These are phyloP conservation scores for Lochmaea crataegi DNA, from an alignment of 2,888 invertebrate genomes.

Conservation along the genomic window DNA sequence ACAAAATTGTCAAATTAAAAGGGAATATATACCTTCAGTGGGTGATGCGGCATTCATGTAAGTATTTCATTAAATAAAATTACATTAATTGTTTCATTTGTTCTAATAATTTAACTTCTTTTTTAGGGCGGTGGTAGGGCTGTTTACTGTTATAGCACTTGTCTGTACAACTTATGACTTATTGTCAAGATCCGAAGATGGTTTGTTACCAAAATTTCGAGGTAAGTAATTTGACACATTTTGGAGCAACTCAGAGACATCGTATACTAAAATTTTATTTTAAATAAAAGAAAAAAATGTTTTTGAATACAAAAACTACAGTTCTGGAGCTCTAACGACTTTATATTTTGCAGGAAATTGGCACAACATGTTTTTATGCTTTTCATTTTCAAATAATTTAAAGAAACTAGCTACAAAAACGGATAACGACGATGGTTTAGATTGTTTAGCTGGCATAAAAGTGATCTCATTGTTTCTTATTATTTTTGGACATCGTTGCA, in stretches of 20 bases:
- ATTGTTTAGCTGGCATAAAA: slow-evolving; percentile 53
- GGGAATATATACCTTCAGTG: slow-evolving; percentile 62
- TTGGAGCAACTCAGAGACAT: too few relatives aligned
- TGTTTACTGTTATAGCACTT: slow-evolving; percentile 43
- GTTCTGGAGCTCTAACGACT: too few relatives aligned
- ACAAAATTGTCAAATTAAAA: slow-evolving; percentile 67
- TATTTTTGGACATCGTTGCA: slow-evolving; percentile 56
- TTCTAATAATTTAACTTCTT: slow-evolving; percentile 38
- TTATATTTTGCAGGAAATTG: slow-evolving; percentile 36
- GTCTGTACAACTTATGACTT: slow-evolving; percentile 49
- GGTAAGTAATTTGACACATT: slow-evolving; percentile 32
- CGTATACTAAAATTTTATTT: too few relatives aligned
- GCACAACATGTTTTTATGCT: slow-evolving; percentile 39
- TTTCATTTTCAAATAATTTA: slow-evolving; percentile 48
- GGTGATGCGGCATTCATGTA: slow-evolving; percentile 60
- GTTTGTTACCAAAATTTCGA: slow-evolving; percentile 39
- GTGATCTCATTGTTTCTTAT: slow-evolving; percentile 55
- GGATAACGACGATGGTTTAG: slow-evolving; percentile 48
- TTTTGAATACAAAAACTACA: too few relatives aligned
- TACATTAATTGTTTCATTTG: neutral
- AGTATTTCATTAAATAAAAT: slow-evolving; percentile 45
- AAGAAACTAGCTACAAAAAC: slow-evolving; percentile 47
- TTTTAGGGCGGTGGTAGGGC: slow-evolving; percentile 23
- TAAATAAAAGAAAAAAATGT: too few relatives aligned
- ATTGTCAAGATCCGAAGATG: slow-evolving; percentile 40